Conservation (phyloP, 2,797 vertebrate species). For the Hemibagrus guttatus region DNA sequence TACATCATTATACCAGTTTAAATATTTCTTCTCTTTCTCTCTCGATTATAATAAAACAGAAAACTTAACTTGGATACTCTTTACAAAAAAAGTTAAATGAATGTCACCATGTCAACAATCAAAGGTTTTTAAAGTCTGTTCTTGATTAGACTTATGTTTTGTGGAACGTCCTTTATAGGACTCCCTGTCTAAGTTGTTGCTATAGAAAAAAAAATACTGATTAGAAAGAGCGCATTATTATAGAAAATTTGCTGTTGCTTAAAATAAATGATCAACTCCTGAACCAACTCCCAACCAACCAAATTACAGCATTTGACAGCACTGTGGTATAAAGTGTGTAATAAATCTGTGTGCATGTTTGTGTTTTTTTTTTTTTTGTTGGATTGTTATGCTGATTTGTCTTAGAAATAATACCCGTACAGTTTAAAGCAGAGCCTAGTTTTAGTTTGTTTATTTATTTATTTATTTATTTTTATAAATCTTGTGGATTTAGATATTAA, state of each 20-base stretch:
- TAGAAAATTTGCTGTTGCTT: neutral
- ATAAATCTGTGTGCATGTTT: conserved; percentile 1
- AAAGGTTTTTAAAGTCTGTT: neutral
- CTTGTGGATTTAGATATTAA: neutral
- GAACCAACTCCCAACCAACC: neutral
- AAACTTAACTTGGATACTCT: neutral
- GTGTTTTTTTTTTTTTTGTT: neutral
- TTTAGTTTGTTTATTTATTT: too few species aligned
- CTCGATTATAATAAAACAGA: neutral
- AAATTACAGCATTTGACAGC: neutral
- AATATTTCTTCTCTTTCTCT: neutral
- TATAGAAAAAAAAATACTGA: neutral
- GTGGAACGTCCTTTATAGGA: neutral
- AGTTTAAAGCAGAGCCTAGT: neutral
- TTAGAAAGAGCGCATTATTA: neutral
- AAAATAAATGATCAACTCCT: neutral
- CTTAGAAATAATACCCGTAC: neutral
- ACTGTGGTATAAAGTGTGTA: neutral
- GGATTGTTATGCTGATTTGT: conserved; percentile 5
- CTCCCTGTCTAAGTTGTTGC: neutral
- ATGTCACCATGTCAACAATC: neutral
- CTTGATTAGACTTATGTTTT: neutral
- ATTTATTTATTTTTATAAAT: too few species aligned
- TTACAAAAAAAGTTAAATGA: neutral
- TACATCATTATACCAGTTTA: too few species aligned